phyloP scores from a whole-genome alignment of 2,888 invertebrate species.

The Chydorus sphaericus region DNA sequence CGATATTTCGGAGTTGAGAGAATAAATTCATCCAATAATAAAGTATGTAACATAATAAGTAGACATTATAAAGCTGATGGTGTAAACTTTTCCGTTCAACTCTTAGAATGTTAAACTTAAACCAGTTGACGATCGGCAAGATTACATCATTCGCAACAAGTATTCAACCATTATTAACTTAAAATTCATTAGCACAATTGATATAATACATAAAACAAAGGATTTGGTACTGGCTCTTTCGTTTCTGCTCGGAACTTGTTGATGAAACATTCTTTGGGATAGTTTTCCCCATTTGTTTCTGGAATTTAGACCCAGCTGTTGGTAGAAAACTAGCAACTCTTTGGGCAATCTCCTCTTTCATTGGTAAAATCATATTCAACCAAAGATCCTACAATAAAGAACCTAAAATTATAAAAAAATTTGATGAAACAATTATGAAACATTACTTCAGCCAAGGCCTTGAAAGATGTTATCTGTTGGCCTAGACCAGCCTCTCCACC shows the following conservation, averaged over 20 bases:
- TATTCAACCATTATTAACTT: too few species aligned
- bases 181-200: too few species aligned
- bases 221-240: constrained; percentile 77
- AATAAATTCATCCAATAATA: not conserved
- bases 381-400: too few species aligned
- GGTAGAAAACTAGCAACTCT: constrained; percentile 65
- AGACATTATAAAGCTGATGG: too few species aligned
- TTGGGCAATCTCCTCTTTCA: constrained; percentile 70
- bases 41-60: too few species aligned
- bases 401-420: too few species aligned
- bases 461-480: constrained; percentile 77
- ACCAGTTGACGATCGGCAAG: not conserved
- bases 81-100: too few species aligned
- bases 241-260: constrained; percentile 70
- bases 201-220: too few species aligned
- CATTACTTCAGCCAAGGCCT: constrained; percentile 51
- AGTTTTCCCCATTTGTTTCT: constrained; percentile 88
- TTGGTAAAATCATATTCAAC: constrained; percentile 46
- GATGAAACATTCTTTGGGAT: constrained; percentile 80
- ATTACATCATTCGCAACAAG: not conserved
- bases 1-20: not conserved
- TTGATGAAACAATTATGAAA: too few species aligned
- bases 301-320: constrained; percentile 81
- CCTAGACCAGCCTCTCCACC: constrained; percentile 71
- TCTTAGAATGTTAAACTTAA: not conserved